Percentiles rank a stretch among this genome's conserved stretches.
These are phyloP conservation scores for Cybosia mesomella DNA, from an alignment of 2,888 invertebrate genomes.

Conservation along the genomic window DNA sequence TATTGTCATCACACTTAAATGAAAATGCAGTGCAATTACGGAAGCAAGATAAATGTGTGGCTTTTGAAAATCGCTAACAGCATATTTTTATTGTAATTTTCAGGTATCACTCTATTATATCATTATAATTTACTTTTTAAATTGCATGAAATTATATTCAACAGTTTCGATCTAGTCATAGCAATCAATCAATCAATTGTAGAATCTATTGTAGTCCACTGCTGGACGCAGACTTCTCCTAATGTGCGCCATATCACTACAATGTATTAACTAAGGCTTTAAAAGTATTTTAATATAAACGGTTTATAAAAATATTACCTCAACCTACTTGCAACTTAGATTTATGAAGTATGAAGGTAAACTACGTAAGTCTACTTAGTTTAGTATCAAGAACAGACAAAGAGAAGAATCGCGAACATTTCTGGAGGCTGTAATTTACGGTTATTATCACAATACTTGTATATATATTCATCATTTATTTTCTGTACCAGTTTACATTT, in stretches of 20 bases:
- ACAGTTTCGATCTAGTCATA: neutral
- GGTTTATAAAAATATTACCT: neutral
- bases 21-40: conserved; percentile 1
- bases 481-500: conserved; percentile 20
- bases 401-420: conserved; percentile 10
- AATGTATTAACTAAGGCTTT: neutral
- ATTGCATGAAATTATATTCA: neutral
- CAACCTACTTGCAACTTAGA: no score
- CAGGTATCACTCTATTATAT: no score
- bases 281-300: neutral
- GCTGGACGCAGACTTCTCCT: no score
- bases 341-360: no score
- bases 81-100: no score
- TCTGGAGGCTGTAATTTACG: conserved; percentile 21
- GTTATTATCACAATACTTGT: conserved; percentile 6
- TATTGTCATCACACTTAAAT: conserved; percentile 16
- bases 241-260: neutral
- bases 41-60: neutral
- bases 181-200: neutral
- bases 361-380: neutral
- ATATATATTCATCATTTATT: conserved; percentile 20
- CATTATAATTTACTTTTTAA: no score
- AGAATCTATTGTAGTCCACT: neutral
- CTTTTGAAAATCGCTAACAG: neutral
- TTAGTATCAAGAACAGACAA: neutral